These are phyloP conservation scores for Machaerirhynchus nigripectus DNA, from an alignment of 2,113 vertebrate species.

Conservation along the genomic window DNA sequence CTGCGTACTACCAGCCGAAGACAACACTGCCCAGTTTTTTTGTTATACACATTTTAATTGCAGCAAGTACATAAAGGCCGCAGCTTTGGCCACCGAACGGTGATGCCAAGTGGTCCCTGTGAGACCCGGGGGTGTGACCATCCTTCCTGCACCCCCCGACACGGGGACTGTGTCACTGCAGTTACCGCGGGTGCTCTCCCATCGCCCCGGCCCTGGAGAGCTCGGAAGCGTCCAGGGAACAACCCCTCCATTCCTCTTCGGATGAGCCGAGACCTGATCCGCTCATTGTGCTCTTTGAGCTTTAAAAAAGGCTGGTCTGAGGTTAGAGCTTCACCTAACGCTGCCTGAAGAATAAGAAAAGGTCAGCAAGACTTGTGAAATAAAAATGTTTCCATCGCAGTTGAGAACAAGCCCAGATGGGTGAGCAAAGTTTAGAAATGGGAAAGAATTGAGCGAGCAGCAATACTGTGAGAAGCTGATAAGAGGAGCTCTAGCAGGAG, in stretches of 20 bases:
- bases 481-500: conserved; percentile 78
- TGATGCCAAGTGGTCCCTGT: rapidly evolving
- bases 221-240: background rate
- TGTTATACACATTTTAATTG: background rate
- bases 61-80: rapidly evolving
- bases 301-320: background rate
- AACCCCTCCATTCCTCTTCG: background rate
- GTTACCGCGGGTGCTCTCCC: background rate
- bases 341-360: conserved; percentile 8
- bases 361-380: conserved; percentile 25
- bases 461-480: conserved; percentile 83
- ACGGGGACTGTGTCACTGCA: background rate
- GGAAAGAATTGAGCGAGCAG: conserved; percentile 63
- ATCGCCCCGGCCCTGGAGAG: background rate
- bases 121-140: background rate
- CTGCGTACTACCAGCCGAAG: background rate
- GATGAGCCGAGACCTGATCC: background rate
- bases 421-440: conserved; percentile 46
- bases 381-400: conserved; percentile 34
- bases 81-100: rapidly evolving
- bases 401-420: conserved; percentile 17
- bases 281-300: background rate
- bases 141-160: too few species aligned
- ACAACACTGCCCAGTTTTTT: background rate
- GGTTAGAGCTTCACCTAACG: background rate